phyloP scores from a whole-genome alignment of 2,888 invertebrate genomes.

The Athalia circularis region DNA sequence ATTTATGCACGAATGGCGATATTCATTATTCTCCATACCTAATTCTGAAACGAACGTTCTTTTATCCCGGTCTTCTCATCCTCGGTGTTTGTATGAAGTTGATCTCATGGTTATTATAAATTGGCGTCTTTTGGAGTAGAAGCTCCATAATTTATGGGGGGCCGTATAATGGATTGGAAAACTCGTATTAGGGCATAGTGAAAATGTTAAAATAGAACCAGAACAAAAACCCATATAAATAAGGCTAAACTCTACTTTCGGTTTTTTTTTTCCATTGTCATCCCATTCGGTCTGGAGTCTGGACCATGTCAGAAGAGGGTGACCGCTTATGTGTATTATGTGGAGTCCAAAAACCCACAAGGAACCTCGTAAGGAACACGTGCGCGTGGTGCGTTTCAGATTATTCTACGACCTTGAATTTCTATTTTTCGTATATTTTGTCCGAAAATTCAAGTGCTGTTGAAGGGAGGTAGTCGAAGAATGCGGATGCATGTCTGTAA shows the following conservation, averaged over 20 bases:
- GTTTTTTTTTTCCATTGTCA: constrained; percentile 17
- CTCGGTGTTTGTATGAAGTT: neutral
- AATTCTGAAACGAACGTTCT: neutral
- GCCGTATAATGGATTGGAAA: neutral
- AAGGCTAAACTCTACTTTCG: constrained; percentile 21
- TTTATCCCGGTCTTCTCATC: too few species aligned
- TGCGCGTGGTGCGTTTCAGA: neutral
- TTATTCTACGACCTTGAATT: neutral
- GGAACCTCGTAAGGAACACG: constrained; percentile 26
- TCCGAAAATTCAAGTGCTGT: neutral
- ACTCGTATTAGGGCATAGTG: constrained; percentile 1
- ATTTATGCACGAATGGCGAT: constrained; percentile 23
- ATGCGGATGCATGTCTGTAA: neutral
- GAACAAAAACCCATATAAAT: constrained; percentile 31
- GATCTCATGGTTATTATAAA: neutral
- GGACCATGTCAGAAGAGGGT: constrained; percentile 36
- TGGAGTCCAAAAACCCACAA: constrained; percentile 29
- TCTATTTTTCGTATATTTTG: neutral
- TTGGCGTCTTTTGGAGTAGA: neutral
- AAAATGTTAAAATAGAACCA: constrained; percentile 14
- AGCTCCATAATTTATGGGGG: neutral
- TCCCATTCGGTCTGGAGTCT: constrained; percentile 37
- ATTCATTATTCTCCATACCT: neutral
- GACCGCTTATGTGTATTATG: constrained; percentile 18
- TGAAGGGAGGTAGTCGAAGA: neutral